These are phyloP conservation scores for Ips typographus DNA, from an alignment of 1,140 invertebrate species.

Conservation along the genomic window DNA sequence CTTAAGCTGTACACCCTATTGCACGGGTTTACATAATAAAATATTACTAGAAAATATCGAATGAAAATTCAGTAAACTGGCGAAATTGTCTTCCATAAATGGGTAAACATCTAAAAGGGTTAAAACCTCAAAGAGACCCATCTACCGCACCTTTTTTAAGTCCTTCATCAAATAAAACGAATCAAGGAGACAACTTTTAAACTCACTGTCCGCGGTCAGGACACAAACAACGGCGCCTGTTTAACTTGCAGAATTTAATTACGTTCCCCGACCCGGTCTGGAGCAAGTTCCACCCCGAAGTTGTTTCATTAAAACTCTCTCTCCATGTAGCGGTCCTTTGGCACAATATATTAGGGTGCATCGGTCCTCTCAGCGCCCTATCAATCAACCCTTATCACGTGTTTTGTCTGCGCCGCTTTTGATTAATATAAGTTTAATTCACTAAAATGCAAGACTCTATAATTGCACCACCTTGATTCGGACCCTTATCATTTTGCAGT, in stretches of 20 bases:
- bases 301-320: constrained; percentile 35
- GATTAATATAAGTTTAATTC: constrained; percentile 23
- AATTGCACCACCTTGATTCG: too few relatives aligned
- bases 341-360: constrained; percentile 25
- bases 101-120: too few relatives aligned
- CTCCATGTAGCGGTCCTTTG: constrained; percentile 7
- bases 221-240: constrained; percentile 10
- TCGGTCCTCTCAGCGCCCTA: constrained; percentile 18
- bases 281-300: constrained; percentile 18
- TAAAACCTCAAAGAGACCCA: background rate
- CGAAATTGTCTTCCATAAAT: too few relatives aligned
- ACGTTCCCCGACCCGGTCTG: constrained; percentile 9
- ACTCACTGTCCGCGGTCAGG: constrained; percentile 3
- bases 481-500: constrained; percentile 43
- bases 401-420: background rate
- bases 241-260: constrained; percentile 24
- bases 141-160: background rate
- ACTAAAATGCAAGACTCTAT: background rate
- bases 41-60: too few relatives aligned
- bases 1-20: too few relatives aligned
- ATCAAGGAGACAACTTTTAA: constrained; percentile 4
- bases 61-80: too few relatives aligned
- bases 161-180: background rate
- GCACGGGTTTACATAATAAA: too few relatives aligned
- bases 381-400: constrained; percentile 36